Base-by-base conservation (phyloP, 1,140 invertebrate species). In the Meloidogyne hapla region DNA sequence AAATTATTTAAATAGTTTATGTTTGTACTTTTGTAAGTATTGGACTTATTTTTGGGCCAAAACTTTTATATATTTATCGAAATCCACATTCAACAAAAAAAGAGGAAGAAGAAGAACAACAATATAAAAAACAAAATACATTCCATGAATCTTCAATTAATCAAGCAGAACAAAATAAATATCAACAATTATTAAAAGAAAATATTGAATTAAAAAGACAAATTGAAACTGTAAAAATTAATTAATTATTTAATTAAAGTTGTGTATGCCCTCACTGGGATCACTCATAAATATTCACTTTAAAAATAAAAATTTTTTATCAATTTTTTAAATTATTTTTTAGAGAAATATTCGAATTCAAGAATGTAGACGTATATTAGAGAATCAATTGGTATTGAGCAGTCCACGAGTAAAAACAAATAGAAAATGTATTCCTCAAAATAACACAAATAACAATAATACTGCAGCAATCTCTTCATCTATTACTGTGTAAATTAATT, bases 151-250 rank as follows among this genome's bases (percentile, higher is more conserved):
- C 33, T 10, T 70, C 75, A 21, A 68, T 84, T 25, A 78, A 78
- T 25, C 75, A 77, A 56, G 70, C 77, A 1, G 94, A 97, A 83
- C 95, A 98, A 87, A 95, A 98, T 88, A 90, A 92, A 66, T 95
- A 96, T 88, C 92, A 94, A 83, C 94, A 95, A 85, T 89, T 98
- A n/a, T 88, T 96, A 13, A 91, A 91, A 67, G 96, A 98, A 89
- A 99, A 98, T 88, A 94, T 96, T 85, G 94, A 97, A 87, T 90
- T 98, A 66, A 94, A 96, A 88, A 93, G 93, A 89, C 91, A 96
- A 67, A 96, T 98, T 85, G 91, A 93, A 81, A 92, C 92, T 90
- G 95, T 95, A 88, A 89, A 87, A n/a, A 25, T 40, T 25, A 1
- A 73, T 33, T 42, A 63, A 69, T 69, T 48, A n/a, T n/a, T n/a